Evolutionary conservation across 2,113 vertebrate species (phyloP), one percentile per base, ranked within the genome.

Genomic region (Pseudonaja textilis): DNA sequence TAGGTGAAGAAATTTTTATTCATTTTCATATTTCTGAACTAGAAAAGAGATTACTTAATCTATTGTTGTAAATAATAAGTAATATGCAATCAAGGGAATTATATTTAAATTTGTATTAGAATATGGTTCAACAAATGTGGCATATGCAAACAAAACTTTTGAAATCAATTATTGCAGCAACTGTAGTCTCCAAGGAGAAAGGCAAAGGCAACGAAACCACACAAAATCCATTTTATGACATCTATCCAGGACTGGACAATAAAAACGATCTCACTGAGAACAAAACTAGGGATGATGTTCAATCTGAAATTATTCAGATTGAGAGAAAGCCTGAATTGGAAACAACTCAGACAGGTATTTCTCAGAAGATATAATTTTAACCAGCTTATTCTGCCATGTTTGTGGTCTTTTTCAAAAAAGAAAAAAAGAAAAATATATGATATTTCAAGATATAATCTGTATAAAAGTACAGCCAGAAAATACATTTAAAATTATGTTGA

Each of bases 341-440:
- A 74, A n/a, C 93, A 87, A 90, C 95, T 90, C 57, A 61, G 88
- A 92, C 94, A 96, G 96, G 96, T 97, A 86, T 47, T 47, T 34
- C 29, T 8, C 42, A 88, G 39, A 56, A 86, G 85, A 85, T 56
- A 4, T 11, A 42, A 57, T 56, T 91, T 25, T 85, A 91, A 59
- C n/a, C 74, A n/a, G 29, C 5, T 29, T 87, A 42, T 61, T 52
- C 11, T 52, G 59, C 26, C 45, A 34, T 52, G 10, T 81, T 81
- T 81, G 34, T 34, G 42, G 23, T 34, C 22, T 88, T 54, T 69
- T 8, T 92, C 42, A 20, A 92, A 61, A 39, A 39, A 22, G 1
- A 42, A 42, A 81, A 42, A 81, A 81, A 16, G 34, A 81, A 23
- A 22, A 42, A 81, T 22, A 42, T 81, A 64, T 90, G 39, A 25